Conservation (phyloP, 2,797 vertebrate species). For the Borostomias antarcticus region DNA sequence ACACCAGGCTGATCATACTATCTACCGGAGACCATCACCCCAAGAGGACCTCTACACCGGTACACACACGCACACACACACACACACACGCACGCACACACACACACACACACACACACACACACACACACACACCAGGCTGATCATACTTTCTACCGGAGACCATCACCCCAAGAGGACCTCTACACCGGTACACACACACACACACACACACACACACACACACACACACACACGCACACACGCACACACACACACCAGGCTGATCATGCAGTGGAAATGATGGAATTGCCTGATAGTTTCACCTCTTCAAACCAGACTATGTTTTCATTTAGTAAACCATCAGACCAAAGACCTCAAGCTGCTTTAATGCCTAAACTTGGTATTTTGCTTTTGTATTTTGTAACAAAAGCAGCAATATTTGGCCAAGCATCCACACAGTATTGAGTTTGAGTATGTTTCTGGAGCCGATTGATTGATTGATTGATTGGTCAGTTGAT, state of each 20-base stretch:
- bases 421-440: too few species aligned
- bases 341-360: too few species aligned
- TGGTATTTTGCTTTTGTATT: too few species aligned
- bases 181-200: conserved; percentile 87
- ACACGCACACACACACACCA: background rate
- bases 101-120: background rate
- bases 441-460: too few species aligned
- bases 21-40: conserved; percentile 96
- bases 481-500: too few species aligned
- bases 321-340: too few species aligned
- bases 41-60: conserved; percentile 94
- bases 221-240: background rate
- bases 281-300: too few species aligned
- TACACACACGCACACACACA: conserved; percentile 45
- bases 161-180: conserved; percentile 94
- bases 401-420: too few species aligned
- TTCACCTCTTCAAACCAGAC: too few species aligned
- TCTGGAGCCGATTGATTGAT: too few species aligned
- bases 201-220: background rate
- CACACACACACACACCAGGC: conserved; percentile 1
- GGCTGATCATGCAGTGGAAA: conserved; percentile 49
- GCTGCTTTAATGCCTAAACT: too few species aligned
- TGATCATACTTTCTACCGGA: conserved; percentile 88
- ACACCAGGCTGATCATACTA: conserved; percentile 69
- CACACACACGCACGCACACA: background rate